A percentile compares a stretch with the other conserved stretches of the same genome.
These are phyloP conservation scores for Caenorhabditis briggsae DNA, from an alignment of 1,140 invertebrate genomes.

Conservation along the genomic window DNA sequence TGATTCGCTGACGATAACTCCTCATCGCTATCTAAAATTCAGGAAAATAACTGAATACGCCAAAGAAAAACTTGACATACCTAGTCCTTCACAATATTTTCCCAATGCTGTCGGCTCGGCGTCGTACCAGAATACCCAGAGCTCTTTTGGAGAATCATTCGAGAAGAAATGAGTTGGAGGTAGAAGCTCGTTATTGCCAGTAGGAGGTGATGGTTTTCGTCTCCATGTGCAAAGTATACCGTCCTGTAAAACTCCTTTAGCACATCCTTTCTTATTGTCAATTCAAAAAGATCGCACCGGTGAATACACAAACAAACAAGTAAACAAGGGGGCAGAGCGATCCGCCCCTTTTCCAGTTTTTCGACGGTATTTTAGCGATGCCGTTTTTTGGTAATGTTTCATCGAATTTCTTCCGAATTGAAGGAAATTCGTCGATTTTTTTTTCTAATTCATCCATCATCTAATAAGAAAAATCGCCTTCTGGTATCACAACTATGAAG, in stretches of 20 bases:
- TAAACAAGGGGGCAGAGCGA: no score
- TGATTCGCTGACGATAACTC: slow-evolving; percentile 49
- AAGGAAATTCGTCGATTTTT: no score
- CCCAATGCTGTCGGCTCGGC: slow-evolving; percentile 50
- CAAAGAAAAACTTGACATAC: neutral
- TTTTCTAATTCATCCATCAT: no score
- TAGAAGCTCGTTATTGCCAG: neutral
- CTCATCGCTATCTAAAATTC: slow-evolving; percentile 38
- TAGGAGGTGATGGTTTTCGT: slow-evolving; percentile 54
- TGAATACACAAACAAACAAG: no score
- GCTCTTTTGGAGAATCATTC: slow-evolving; percentile 58
- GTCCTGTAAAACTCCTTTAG: slow-evolving; percentile 32
- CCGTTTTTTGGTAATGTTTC: no score
- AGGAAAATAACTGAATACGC: neutral
- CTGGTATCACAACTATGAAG: no score
- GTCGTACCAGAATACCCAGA: slow-evolving; percentile 68
- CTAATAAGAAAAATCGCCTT: no score
- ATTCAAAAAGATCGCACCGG: no score
- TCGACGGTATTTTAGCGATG: no score
- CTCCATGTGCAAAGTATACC: slow-evolving; percentile 65
- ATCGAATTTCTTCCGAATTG: no score
- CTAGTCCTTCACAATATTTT: slow-evolving; percentile 23
- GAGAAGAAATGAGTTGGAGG: slow-evolving; percentile 27
- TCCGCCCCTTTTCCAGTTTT: no score
- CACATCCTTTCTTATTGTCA: no score